Evolutionary conservation across 2,113 vertebrate species (phyloP).

Genomic region (Chamaetylas fuelleborni): DNA sequence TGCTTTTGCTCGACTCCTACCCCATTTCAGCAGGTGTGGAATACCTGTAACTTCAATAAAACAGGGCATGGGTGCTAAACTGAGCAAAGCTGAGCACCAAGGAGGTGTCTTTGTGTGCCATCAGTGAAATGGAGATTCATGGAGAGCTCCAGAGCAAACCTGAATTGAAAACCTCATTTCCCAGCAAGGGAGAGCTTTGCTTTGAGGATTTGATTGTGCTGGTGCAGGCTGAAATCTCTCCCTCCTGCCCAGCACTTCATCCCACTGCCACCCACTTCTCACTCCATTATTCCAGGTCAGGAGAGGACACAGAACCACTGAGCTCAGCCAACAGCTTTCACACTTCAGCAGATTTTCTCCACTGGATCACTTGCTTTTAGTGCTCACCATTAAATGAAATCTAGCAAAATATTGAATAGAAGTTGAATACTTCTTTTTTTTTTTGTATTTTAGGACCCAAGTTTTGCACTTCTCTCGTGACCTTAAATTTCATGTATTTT

Average conservation of each 20-base stretch:
- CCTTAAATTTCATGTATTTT: not conserved
- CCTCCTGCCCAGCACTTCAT: not conserved
- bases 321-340: not conserved
- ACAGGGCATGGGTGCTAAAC: not conserved
- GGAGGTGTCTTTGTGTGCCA: fast-evolving
- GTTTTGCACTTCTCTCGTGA: not conserved
- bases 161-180: not conserved
- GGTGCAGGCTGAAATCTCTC: not conserved
- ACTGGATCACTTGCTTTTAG: not conserved
- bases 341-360: not conserved
- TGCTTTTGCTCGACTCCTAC: not conserved
- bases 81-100: not conserved
- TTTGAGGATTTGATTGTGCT: fast-evolving
- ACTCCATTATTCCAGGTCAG: not conserved
- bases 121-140: not conserved
- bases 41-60: not conserved
- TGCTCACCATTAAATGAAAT: not conserved
- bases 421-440: not conserved
- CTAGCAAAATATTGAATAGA: not conserved
- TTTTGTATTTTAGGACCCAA: not conserved
- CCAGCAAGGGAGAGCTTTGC: not conserved
- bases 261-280: too few relatives aligned
- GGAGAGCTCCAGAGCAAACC: not conserved
- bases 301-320: not conserved
- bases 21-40: not conserved